phyloP scores from a whole-genome alignment of 2,888 invertebrate species.

The Tubulanus polymorphus region DNA sequence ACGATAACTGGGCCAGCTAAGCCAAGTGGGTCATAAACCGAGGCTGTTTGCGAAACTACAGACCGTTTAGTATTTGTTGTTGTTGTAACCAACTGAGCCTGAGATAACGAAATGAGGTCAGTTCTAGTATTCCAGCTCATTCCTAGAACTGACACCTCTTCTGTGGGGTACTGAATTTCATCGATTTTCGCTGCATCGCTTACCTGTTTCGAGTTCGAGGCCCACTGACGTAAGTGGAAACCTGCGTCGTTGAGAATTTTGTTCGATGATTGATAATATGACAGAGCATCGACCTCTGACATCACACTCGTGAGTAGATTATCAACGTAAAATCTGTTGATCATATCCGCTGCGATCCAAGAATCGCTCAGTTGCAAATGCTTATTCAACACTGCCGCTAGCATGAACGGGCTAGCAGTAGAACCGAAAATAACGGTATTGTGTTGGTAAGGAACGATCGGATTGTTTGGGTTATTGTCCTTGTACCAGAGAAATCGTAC shows the following conservation, averaged over 20 bases:
- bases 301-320: not conserved
- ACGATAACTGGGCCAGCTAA: not conserved
- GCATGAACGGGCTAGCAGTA: constrained; percentile 3
- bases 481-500: constrained; percentile 1
- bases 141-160: not conserved
- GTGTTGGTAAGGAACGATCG: constrained; percentile 7
- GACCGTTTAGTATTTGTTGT: not conserved
- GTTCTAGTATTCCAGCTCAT: not conserved
- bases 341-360: not conserved
- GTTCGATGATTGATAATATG: not conserved
- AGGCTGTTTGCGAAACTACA: not conserved
- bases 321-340: not conserved
- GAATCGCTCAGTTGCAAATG: not conserved
- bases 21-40: not conserved
- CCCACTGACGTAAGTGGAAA: not conserved
- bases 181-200: not conserved
- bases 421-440: constrained; percentile 13
- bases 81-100: not conserved
- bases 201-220: not conserved
- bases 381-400: not conserved
- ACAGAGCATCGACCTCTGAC: not conserved
- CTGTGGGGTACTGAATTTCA: not conserved
- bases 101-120: too few species aligned
- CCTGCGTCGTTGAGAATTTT: not conserved
- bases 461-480: not conserved